Conservation (phyloP, 2,888 invertebrate genomes). For the Caenorhabditis imperialis region DNA sequence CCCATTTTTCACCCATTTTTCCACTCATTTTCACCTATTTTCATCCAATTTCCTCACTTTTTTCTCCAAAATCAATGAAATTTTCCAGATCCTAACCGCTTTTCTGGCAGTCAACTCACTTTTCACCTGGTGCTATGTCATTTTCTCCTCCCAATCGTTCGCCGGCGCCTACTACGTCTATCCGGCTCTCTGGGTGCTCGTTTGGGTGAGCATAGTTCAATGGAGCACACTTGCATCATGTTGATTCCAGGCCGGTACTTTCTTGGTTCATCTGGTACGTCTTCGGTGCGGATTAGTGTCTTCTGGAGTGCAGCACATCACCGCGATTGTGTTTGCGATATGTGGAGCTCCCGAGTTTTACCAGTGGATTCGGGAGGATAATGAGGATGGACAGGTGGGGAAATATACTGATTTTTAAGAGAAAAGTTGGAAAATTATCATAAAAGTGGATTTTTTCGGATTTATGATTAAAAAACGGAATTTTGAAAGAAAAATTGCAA, state of each 20-base stretch:
- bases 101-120: conserved; percentile 35
- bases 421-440: too few species aligned
- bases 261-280: conserved; percentile 84
- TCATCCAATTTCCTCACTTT: too few species aligned
- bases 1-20: too few species aligned
- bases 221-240: not conserved
- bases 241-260: conserved; percentile 60
- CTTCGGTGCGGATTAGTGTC: conserved; percentile 89
- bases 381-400: conserved; percentile 8
- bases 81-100: conserved; percentile 20
- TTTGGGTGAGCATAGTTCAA: conserved; percentile 68
- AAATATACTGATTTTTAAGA: too few species aligned
- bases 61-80: conserved; percentile 7
- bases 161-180: conserved; percentile 66
- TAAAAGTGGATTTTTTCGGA: too few species aligned
- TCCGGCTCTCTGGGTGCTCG: conserved; percentile 66
- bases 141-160: conserved; percentile 35
- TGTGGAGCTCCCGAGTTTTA: conserved; percentile 82
- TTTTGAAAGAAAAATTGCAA: too few species aligned
- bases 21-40: too few species aligned
- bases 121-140: conserved; percentile 51
- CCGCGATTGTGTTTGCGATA: conserved; percentile 87
- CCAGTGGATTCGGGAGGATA: conserved; percentile 61
- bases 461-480: too few species aligned
- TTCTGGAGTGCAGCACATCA: conserved; percentile 91